These are phyloP conservation scores for Helicolenus hilgendorfi DNA, from an alignment of 2,797 vertebrate species.

Conservation along the genomic window DNA sequence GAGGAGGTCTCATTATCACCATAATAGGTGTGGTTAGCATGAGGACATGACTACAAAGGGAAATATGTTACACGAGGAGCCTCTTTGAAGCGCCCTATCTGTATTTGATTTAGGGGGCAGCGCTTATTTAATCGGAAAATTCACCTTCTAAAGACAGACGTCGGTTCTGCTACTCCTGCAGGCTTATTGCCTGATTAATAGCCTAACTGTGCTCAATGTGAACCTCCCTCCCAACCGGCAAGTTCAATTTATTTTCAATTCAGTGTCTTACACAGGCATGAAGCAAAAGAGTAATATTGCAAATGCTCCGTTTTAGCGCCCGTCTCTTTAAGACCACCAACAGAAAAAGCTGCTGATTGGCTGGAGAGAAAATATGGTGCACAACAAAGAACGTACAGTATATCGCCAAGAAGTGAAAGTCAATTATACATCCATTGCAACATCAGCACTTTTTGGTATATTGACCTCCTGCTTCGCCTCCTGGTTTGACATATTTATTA, in stretches of 20 bases:
- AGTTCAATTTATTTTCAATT: constrained; percentile 24
- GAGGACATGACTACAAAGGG: neutral
- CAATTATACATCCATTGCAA: no score
- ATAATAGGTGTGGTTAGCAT: neutral
- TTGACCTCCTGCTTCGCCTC: no score
- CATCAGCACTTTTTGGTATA: no score
- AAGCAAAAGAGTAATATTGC: neutral
- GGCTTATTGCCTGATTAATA: constrained; percentile 29
- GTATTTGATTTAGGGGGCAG: neutral
- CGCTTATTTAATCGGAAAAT: neutral
- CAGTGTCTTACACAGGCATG: neutral
- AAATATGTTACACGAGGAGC: neutral
- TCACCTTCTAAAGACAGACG: neutral
- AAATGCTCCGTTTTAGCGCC: neutral
- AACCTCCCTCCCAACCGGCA: neutral
- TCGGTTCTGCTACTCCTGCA: neutral
- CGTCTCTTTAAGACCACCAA: no score
- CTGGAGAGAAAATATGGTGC: no score
- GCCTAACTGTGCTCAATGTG: neutral
- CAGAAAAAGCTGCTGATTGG: no score
- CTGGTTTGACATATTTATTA: no score
- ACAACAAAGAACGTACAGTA: no score
- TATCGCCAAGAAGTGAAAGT: no score
- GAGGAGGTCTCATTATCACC: constrained; percentile 21
- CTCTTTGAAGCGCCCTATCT: constrained; percentile 10